Percentiles rank a stretch among this genome's conserved stretches.
Conservation (phyloP, 2,888 invertebrate genomes). For the Sepiola atlantica region DNA sequence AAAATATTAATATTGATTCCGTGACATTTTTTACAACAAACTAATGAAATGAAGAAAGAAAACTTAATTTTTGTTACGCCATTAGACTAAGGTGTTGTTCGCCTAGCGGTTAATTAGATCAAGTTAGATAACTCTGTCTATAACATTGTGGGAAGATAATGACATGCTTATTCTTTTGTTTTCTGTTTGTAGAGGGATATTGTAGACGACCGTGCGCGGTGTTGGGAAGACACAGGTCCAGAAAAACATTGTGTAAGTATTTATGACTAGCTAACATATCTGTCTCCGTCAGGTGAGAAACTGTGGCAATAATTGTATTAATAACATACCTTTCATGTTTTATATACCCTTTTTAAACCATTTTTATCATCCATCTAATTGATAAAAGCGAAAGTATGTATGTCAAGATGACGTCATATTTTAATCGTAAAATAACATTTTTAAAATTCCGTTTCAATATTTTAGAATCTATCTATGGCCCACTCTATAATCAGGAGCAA, state of each 20-base stretch:
- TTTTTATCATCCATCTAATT: no score
- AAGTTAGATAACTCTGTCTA: not conserved
- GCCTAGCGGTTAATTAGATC: not conserved
- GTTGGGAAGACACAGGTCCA: not conserved
- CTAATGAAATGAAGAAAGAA: not conserved
- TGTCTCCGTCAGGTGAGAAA: no score
- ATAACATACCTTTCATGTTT: no score
- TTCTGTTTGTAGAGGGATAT: not conserved
- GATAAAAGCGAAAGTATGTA: no score
- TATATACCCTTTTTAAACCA: no score
- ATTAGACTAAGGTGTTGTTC: not conserved
- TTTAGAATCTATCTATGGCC: no score
- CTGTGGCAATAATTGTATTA: no score
- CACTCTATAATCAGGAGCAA: no score
- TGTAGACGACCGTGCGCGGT: not conserved
- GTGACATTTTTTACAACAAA: not conserved
- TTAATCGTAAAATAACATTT: no score
- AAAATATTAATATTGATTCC: not conserved
- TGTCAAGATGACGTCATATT: no score
- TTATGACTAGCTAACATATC: not conserved
- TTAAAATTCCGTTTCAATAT: no score
- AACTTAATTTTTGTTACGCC: no score
- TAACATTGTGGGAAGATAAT: not conserved
- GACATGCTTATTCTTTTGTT: not conserved
- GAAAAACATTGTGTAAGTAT: not conserved